Evolutionary conservation across 2,888 invertebrate species (phyloP).

Genomic region (Lasioglossum calceatum): DNA sequence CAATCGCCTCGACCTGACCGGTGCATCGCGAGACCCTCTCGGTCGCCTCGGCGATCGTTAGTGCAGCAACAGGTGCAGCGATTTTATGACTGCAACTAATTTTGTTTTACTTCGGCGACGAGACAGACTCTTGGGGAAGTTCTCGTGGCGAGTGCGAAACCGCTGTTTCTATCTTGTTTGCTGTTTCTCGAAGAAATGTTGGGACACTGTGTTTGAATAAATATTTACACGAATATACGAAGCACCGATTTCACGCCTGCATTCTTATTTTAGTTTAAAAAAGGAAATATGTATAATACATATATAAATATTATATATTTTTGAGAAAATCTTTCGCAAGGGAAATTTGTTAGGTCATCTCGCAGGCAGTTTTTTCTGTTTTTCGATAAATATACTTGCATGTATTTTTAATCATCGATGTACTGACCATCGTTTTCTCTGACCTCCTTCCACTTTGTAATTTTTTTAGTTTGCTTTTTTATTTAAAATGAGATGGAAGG

Average conservation of each 20-base stretch:
- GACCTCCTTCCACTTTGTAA: background rate
- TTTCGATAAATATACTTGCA: background rate
- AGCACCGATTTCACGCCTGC: background rate
- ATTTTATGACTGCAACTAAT: background rate
- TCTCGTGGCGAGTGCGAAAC: background rate
- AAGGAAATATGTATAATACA: too few species aligned
- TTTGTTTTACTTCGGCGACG: background rate
- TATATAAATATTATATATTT: background rate
- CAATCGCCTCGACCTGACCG: background rate
- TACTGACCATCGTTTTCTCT: background rate
- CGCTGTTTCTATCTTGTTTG: background rate
- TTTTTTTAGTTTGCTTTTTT: background rate
- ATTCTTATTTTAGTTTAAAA: too few species aligned
- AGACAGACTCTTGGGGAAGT: background rate
- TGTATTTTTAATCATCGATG: background rate
- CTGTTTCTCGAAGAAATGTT: background rate
- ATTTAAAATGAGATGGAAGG: background rate
- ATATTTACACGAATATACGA: background rate
- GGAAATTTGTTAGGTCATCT: background rate
- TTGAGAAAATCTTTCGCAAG: background rate
- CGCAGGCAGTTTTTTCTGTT: background rate
- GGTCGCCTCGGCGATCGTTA: constrained; percentile 45
- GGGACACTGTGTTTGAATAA: background rate
- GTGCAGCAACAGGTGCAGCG: constrained; percentile 65
- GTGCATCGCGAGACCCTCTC: background rate